These are phyloP conservation scores for Aselliscus stoliczkanus DNA, from an alignment of 2,797 vertebrate genomes.

Conservation along the genomic window DNA sequence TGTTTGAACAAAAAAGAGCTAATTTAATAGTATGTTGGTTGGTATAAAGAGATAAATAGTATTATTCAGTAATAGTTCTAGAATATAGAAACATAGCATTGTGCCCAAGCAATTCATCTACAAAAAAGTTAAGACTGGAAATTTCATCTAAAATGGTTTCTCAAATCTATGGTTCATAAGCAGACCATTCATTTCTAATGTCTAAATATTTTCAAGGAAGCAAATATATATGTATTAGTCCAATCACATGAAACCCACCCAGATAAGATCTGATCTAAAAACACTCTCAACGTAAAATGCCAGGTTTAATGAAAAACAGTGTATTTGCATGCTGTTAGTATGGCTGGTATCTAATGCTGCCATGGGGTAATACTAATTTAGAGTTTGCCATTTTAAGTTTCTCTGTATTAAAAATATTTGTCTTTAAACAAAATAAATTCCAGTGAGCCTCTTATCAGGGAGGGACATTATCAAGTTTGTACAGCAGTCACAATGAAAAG, in stretches of 20 bases:
- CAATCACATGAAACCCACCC: neutral
- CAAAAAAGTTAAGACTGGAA: neutral
- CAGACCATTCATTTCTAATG: neutral
- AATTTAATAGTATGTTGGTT: neutral
- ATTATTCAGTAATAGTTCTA: neutral
- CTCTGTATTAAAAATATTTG: neutral
- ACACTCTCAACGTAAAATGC: neutral
- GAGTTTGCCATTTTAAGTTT: neutral
- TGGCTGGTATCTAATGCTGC: accelerated
- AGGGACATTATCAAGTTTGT: neutral
- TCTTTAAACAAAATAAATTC: constrained; percentile 1
- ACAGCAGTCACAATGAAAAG: neutral
- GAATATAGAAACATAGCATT: neutral
- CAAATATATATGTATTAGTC: neutral
- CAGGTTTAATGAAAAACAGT: neutral
- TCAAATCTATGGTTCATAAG: neutral
- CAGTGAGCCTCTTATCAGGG: neutral
- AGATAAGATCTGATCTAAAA: neutral
- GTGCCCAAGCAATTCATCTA: neutral
- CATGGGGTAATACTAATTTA: no score
- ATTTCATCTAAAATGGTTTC: neutral
- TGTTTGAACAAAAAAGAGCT: neutral
- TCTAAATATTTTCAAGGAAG: neutral
- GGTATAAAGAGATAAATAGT: neutral
- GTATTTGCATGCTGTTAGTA: accelerated